Base-by-base conservation (phyloP, 2,888 invertebrate species). In the Cantharis rustica region DNA sequence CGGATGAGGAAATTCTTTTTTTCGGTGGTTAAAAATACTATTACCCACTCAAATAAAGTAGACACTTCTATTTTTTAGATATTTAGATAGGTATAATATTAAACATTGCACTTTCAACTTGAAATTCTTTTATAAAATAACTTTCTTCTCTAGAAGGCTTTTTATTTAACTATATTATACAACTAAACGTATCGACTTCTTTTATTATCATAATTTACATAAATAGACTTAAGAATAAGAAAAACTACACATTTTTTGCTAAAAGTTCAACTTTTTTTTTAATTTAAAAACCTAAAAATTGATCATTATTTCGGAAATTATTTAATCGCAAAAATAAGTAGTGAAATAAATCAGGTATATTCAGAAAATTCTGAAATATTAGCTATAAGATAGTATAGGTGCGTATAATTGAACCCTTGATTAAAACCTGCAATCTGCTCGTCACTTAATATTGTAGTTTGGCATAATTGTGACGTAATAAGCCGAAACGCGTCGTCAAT, bases 21-120 rank as follows among this genome's bases (percentile, higher is more conserved):
- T 72, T 61, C 70, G 75, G 75, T 72, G 77, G 71, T 69, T 64
- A 71, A 75, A 73, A 69, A 73, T 72, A 75, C 77, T 75, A 75
- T 75, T 72, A 72, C 72, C 77, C 63, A 75, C 75, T 77, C 75
- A 77, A 77, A 77, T 73, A 77, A 77, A 77, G 72, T 75, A 72
- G 70, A 70, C 68, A 69, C 61, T 66, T 64, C 68, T 71, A 68
- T 47, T 73, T 75, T 77, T 75, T 73, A 73, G 26, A 70, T 69
- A 47, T 66, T 66, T 66, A 66, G 23, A 47, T 47, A 66, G 64
- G 23, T 47, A 72, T 72, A 72, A 72, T 77, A 77, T 77, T 75
- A 75, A 75, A 75, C 71, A 47, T 69, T 47, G 69, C 69, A 63
- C 27, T 20, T 73, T n/a, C 47, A 47, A 47, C 47, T 47, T 47